phyloP scores from a whole-genome alignment of 2,888 invertebrate genomes.

The Drepanosiphum platanoidis region DNA sequence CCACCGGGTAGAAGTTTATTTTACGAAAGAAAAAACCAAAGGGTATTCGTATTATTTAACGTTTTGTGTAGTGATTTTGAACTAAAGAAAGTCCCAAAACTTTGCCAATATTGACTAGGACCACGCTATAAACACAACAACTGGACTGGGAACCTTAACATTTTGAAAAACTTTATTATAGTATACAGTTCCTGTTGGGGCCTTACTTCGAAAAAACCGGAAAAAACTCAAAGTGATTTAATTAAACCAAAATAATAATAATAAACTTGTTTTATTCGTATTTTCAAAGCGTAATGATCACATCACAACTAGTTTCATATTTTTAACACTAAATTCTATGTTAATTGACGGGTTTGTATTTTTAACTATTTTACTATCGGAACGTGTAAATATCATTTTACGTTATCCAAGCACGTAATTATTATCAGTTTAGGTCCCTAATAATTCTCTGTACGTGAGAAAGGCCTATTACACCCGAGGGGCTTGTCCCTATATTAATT shows the following conservation, averaged over 20 bases:
- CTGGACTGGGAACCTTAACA: not conserved
- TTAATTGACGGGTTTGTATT: not conserved
- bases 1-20: not conserved
- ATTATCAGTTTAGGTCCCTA: constrained; percentile 29
- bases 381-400: no score
- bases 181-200: no score
- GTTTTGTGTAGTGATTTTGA: constrained; percentile 7
- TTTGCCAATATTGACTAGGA: constrained; percentile 20
- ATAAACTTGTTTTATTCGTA: no score
- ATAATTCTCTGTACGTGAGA: constrained; percentile 17
- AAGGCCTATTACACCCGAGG: not conserved
- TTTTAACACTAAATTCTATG: no score
- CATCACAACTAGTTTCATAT: no score
- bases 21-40: not conserved
- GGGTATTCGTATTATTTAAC: constrained; percentile 8
- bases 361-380: not conserved
- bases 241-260: no score
- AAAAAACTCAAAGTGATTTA: no score
- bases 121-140: no score
- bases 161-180: not conserved
- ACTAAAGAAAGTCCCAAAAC: not conserved
- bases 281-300: no score
- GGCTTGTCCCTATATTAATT: not conserved
- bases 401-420: constrained; percentile 45
- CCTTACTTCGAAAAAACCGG: no score